Conservation (phyloP, 2,113 vertebrate species). For the Willisornis vidua region DNA sequence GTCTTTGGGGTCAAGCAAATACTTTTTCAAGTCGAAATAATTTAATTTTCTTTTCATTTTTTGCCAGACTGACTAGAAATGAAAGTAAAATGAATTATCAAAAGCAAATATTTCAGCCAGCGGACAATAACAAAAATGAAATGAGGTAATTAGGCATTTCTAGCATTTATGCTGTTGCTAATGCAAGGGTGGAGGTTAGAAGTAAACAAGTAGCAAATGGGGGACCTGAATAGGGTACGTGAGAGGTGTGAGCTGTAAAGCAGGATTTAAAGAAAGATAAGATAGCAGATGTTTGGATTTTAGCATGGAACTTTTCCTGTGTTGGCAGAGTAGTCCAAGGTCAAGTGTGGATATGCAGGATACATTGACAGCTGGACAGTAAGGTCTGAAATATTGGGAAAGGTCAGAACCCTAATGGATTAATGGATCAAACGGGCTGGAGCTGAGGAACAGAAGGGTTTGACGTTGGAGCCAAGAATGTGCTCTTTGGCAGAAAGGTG, state of each 20-base stretch:
- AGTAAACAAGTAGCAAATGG: background rate
- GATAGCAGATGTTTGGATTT: background rate
- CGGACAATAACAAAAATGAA: background rate
- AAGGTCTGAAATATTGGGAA: background rate
- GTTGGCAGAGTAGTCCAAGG: background rate
- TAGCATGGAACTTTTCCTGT: background rate
- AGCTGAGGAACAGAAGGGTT: background rate
- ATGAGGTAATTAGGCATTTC: background rate
- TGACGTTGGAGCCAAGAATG: background rate
- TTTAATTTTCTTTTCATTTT: slow-evolving; percentile 15
- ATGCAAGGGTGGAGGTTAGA: background rate
- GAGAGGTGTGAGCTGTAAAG: background rate
- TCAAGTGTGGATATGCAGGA: background rate
- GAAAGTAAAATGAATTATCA: background rate
- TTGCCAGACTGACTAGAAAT: background rate
- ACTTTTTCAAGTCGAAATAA: background rate
- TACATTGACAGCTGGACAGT: background rate
- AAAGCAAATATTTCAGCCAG: background rate
- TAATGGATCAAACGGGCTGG: background rate
- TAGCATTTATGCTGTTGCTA: background rate
- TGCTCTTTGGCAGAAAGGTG: background rate
- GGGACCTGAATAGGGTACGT: background rate
- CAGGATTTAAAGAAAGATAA: background rate
- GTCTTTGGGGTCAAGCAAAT: background rate
- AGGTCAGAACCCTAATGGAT: fast-evolving